Percentiles rank a stretch among this genome's conserved stretches.
phyloP scores from a whole-genome alignment of 2,888 invertebrate species.

The Drosophila anceps region DNA sequence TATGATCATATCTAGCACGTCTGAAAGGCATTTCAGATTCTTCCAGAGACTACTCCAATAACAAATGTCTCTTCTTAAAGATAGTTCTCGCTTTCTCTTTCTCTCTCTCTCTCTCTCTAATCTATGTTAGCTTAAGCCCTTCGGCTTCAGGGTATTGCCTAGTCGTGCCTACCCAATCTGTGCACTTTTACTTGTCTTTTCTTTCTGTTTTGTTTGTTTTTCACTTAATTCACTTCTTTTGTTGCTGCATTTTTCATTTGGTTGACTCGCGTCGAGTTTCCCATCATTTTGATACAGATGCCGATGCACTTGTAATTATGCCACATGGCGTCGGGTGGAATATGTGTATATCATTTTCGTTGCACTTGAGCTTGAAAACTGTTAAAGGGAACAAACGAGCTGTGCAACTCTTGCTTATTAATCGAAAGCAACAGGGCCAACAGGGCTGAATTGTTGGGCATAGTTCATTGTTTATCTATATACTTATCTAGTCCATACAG shows the following conservation, averaged over 20 bases:
- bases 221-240: slow-evolving; percentile 59
- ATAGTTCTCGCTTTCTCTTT: background rate
- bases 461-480: slow-evolving; percentile 30
- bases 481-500: slow-evolving; percentile 16
- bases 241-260: slow-evolving; percentile 27
- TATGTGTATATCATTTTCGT: slow-evolving; percentile 2
- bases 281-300: slow-evolving; percentile 29
- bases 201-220: slow-evolving; percentile 3
- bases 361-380: slow-evolving; percentile 54
- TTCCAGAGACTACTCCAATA: no score
- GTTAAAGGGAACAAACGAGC: slow-evolving; percentile 17
- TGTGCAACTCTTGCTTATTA: slow-evolving; percentile 13
- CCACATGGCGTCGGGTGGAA: slow-evolving; percentile 17
- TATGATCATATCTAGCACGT: no score
- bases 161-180: background rate
- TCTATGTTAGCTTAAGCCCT: background rate
- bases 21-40: background rate
- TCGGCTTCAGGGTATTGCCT: background rate
- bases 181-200: slow-evolving; percentile 1
- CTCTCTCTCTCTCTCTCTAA: background rate
- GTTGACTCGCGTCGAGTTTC: slow-evolving; percentile 13
- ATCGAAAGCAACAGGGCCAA: slow-evolving; percentile 18
- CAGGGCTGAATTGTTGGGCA: background rate
- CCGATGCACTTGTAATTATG: slow-evolving; percentile 38
- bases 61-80: no score